Conservation (phyloP, 2,113 vertebrate species). For the Podarcis muralis region DNA sequence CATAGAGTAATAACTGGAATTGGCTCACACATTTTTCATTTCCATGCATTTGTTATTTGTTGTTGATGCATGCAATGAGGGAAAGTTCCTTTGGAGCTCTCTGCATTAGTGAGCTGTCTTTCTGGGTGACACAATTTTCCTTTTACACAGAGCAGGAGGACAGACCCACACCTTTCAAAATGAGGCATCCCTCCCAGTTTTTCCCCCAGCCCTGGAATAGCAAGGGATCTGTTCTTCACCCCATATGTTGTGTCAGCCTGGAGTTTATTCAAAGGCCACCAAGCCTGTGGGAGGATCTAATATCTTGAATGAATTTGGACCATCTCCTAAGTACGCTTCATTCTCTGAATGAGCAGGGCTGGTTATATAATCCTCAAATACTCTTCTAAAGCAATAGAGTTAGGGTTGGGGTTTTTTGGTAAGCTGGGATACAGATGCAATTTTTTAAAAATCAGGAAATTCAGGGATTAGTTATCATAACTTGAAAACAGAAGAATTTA, state of each 20-base stretch:
- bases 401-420: not conserved
- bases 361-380: conserved; percentile 1
- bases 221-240: not conserved
- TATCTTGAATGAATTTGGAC: not conserved
- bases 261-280: conserved; percentile 16
- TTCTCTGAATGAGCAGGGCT: not conserved
- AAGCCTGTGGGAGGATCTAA: not conserved
- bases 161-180: not conserved
- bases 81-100: not conserved
- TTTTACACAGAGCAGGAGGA: not conserved
- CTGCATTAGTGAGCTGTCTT: not conserved
- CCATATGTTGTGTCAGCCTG: not conserved
- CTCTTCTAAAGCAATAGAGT: not conserved
- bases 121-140: not conserved
- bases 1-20: not conserved
- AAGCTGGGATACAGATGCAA: not conserved
- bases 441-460: not conserved
- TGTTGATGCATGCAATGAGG: not conserved
- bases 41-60: not conserved
- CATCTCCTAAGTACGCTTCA: conserved; percentile 15
- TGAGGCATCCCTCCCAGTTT: not conserved
- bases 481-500: too few species aligned
- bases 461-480: not conserved
- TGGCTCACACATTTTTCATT: not conserved
- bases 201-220: not conserved